phyloP scores from a whole-genome alignment of 2,797 vertebrate species.

The Australoheros facetus region DNA sequence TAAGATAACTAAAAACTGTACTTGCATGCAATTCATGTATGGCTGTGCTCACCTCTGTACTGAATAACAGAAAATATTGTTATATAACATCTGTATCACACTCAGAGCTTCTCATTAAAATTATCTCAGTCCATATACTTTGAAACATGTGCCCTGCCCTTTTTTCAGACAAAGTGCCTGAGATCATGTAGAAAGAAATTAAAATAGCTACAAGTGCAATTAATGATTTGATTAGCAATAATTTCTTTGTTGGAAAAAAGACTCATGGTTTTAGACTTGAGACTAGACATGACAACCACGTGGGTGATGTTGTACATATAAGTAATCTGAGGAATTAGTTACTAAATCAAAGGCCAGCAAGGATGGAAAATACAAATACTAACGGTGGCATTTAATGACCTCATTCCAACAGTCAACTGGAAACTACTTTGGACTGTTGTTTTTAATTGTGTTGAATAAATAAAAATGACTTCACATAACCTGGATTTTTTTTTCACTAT shows the following conservation, averaged over 20 bases:
- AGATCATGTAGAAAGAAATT: background rate
- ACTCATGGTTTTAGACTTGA: background rate
- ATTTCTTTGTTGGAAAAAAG: background rate
- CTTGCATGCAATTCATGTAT: background rate
- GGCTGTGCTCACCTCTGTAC: background rate
- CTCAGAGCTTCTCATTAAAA: fast-evolving
- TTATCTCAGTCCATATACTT: fast-evolving
- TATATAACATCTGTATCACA: background rate
- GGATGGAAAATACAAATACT: background rate
- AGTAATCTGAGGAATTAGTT: background rate
- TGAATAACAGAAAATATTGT: background rate
- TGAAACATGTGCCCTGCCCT: fast-evolving
- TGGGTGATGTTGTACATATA: background rate
- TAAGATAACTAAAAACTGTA: background rate
- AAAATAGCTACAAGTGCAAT: background rate
- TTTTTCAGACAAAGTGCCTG: background rate
- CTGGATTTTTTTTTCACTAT: background rate
- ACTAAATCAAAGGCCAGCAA: background rate
- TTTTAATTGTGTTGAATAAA: background rate
- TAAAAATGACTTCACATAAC: background rate
- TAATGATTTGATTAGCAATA: fast-evolving
- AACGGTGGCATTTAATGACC: background rate
- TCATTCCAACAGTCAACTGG: background rate
- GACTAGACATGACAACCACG: background rate
- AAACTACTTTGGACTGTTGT: background rate